phyloP scores from a whole-genome alignment of 2,888 invertebrate genomes.

The Stomorhina lunata region DNA sequence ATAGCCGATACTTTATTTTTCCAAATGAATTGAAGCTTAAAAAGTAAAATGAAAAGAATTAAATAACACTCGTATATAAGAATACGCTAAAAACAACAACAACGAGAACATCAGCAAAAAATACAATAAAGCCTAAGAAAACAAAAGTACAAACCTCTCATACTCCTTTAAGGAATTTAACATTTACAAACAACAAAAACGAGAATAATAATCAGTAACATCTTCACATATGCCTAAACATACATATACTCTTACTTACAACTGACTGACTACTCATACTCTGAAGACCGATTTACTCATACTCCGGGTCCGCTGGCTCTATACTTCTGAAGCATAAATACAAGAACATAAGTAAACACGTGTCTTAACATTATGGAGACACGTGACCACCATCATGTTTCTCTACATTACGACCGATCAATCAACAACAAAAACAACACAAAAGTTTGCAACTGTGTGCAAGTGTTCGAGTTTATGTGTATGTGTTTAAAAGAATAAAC shows the following conservation, averaged over 20 bases:
- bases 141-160: slow-evolving; percentile 20
- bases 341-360: slow-evolving; percentile 72
- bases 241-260: not conserved
- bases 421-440: slow-evolving; percentile 72
- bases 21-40: slow-evolving; percentile 62
- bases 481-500: slow-evolving; percentile 16
- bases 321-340: slow-evolving; percentile 11
- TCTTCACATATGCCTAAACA: slow-evolving; percentile 52
- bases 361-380: slow-evolving; percentile 75
- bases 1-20: slow-evolving; percentile 51
- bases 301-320: not conserved
- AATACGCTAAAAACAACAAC: not conserved
- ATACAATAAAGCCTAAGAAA: slow-evolving; percentile 14
- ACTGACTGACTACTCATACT: not conserved
- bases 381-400: slow-evolving; percentile 80
- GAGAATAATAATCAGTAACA: slow-evolving; percentile 33
- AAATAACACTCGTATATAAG: slow-evolving; percentile 47
- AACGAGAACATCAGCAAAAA: too few relatives aligned
- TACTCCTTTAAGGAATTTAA: slow-evolving; percentile 46
- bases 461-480: not conserved
- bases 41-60: slow-evolving; percentile 39
- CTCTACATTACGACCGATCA: slow-evolving; percentile 78
- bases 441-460: slow-evolving; percentile 39
- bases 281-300: slow-evolving; percentile 52
- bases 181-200: slow-evolving; percentile 39